Conservation (phyloP, 2,113 vertebrate genomes). For the Megaceryle torquata region DNA sequence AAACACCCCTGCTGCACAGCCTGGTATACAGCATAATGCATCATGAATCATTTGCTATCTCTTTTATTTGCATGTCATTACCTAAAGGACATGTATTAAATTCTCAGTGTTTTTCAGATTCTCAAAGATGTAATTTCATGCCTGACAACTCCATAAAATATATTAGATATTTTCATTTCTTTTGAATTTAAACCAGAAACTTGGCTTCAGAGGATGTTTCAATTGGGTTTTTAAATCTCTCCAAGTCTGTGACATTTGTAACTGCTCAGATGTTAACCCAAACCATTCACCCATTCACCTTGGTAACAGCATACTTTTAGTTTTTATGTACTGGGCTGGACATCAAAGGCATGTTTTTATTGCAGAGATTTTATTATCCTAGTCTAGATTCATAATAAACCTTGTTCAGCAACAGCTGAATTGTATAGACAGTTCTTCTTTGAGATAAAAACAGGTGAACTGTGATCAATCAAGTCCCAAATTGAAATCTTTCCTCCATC, state of each 20-base stretch:
- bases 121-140: conserved; percentile 44
- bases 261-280: conserved; percentile 61
- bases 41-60: conserved; percentile 6
- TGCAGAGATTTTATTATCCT: conserved; percentile 41
- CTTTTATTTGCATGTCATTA: conserved; percentile 47
- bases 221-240: conserved; percentile 33
- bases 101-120: neutral
- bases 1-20: neutral
- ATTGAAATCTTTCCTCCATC: neutral
- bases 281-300: conserved; percentile 67
- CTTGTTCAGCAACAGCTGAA: neutral
- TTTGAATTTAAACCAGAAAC: conserved; percentile 68
- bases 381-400: conserved; percentile 51
- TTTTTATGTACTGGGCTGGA: conserved; percentile 64
- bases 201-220: conserved; percentile 47
- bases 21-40: neutral
- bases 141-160: conserved; percentile 50
- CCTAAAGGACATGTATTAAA: conserved; percentile 11
- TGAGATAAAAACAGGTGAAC: conserved; percentile 54
- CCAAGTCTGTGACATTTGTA: conserved; percentile 54
- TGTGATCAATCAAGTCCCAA: neutral
- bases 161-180: conserved; percentile 48
- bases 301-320: conserved; percentile 63
- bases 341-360: conserved; percentile 72
- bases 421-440: neutral